Evolutionary conservation across 1,140 invertebrate species (phyloP).

Genomic region (Coenobita brevimanus): DNA sequence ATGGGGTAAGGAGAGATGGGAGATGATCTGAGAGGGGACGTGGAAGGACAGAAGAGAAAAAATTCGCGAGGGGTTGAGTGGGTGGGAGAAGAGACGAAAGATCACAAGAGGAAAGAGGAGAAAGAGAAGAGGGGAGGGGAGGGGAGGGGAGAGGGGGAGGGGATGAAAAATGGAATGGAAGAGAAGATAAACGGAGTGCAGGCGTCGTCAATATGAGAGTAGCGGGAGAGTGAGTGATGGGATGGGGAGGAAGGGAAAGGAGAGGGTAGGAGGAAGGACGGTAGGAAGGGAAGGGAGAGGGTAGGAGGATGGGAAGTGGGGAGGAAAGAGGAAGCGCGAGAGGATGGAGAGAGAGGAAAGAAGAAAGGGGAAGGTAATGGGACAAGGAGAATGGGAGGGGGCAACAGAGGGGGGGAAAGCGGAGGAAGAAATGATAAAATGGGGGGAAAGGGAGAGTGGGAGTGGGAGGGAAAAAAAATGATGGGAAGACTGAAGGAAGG

Average conservation of each 20-base stretch:
- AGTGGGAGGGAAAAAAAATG: neutral
- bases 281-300: neutral
- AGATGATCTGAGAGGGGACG: too few species aligned
- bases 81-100: too few species aligned
- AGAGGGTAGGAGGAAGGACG: neutral
- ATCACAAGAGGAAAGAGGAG: too few species aligned
- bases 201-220: too few species aligned
- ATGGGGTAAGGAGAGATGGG: too few species aligned
- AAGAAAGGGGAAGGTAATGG: neutral
- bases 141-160: neutral
- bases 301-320: neutral
- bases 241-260: neutral
- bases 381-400: neutral
- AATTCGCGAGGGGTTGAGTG: too few species aligned
- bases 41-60: too few species aligned
- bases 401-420: neutral
- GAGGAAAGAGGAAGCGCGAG: neutral
- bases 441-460: neutral
- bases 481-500: neutral
- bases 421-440: neutral
- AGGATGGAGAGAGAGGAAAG: neutral
- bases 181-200: too few species aligned
- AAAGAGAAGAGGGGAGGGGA: neutral
- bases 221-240: neutral
- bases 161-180: neutral